Evolutionary conservation across 2,888 invertebrate genomes (phyloP).

Genomic region (Amphimallon solstitiale): DNA sequence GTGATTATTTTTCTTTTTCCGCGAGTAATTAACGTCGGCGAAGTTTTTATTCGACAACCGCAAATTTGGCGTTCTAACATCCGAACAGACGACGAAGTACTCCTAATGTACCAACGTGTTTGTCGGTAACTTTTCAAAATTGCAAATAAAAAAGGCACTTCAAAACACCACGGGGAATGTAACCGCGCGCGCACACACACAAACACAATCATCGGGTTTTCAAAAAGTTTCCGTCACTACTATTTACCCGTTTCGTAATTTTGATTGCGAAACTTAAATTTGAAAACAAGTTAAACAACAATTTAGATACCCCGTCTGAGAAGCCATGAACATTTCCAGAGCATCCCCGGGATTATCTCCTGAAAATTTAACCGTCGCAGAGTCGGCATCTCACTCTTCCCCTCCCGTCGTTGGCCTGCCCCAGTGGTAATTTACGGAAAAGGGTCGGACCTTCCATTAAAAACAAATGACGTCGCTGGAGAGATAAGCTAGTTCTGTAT

Average conservation of each 20-base stretch:
- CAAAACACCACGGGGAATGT: no score
- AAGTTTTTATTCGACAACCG: no score
- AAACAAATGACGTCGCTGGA: conserved; percentile 27
- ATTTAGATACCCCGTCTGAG: background rate
- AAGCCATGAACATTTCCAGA: background rate
- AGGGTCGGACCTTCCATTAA: conserved; percentile 27
- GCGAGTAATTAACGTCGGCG: no score
- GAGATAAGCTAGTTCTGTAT: background rate
- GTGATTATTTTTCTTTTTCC: no score
- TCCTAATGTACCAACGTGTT: no score
- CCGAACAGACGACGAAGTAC: no score
- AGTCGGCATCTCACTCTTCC: conserved; percentile 11
- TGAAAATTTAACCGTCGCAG: conserved; percentile 27
- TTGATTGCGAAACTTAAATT: conserved; percentile 23
- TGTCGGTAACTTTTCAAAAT: no score
- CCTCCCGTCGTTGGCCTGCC: background rate
- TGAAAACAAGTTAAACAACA: conserved; percentile 26
- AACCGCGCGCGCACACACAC: no score
- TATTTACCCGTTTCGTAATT: conserved; percentile 6
- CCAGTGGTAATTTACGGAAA: conserved; percentile 19
- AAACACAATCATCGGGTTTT: no score
- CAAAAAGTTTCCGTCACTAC: background rate
- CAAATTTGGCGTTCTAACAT: no score
- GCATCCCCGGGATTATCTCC: conserved; percentile 18
- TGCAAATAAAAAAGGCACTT: no score